Base-by-base conservation (phyloP, 2,113 vertebrate species). In the Nymphicus hollandicus region DNA sequence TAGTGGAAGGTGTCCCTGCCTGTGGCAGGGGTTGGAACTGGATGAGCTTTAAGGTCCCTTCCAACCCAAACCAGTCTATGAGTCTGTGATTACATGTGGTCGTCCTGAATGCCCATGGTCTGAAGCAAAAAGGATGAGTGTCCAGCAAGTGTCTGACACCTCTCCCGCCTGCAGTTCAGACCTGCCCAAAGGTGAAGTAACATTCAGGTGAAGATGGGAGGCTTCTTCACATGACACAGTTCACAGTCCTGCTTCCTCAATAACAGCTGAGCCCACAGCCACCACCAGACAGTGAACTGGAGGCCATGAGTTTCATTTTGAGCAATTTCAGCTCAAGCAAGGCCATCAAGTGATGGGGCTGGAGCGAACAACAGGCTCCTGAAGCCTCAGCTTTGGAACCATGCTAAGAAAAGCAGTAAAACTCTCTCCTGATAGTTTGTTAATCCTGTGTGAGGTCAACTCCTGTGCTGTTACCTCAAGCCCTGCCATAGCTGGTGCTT, bases 191-290 rank as follows among this genome's bases (percentile, higher is more conserved):
- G 27, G 23, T 29, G 35, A 55, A 27, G 23, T 5, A 14, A 3
- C 4, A 7, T 14, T 7, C 27, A 53, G 29, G 47, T n/a, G 49
- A 46, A 24, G 1, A 7, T 17, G 16, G 49, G 43, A 0, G 0
- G 9, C 56, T 58, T 23, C 56, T 58, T 58, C 56, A 58, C 33
- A 58, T 2, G 20, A 44, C 25, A 44, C 18, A 65, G 44, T 7
- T 89, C 52, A 29, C 0, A 2, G 4, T 41, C 81, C 61, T 80
- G 79, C 72, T 61, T 80, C 58, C 72, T 35, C 77, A 60, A 49
- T 9, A 24, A 17, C 3, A 89, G 79, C 61, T 69, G 85, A 85
- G 58, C 46, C 64, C 86, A 78, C 80, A 25, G 19, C 25, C 37
- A 74, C 66, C 28, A 19, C 61, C 77, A 92, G 81, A 71, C 84